These are phyloP conservation scores for Periplaneta americana DNA, from an alignment of 1,140 invertebrate species.

Conservation along the genomic window DNA sequence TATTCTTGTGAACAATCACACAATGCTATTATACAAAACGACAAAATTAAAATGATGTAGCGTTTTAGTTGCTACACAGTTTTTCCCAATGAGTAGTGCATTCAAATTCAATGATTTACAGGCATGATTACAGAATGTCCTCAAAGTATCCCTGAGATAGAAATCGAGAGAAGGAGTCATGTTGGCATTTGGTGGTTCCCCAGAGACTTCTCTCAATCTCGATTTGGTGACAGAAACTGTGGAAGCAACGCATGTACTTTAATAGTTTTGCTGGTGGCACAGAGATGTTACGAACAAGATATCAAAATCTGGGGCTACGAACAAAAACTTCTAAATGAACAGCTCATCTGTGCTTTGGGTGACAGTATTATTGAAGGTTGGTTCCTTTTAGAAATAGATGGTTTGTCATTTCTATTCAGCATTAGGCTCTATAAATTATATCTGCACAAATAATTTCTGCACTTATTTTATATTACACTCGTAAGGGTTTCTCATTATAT, in stretches of 20 bases:
- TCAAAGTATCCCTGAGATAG: not conserved
- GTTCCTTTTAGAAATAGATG: too few relatives aligned
- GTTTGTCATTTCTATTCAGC: not conserved
- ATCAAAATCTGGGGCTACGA: not conserved
- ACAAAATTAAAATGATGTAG: too few relatives aligned
- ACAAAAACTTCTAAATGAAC: not conserved
- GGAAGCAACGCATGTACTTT: slow-evolving; percentile 5
- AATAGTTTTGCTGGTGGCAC: not conserved
- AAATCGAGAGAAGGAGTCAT: not conserved
- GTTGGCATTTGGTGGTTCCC: slow-evolving; percentile 2
- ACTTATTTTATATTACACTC: not conserved
- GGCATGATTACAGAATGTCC: too few relatives aligned
- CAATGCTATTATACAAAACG: too few relatives aligned
- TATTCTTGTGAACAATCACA: too few relatives aligned
- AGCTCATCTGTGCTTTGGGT: not conserved
- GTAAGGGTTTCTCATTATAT: not conserved
- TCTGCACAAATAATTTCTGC: not conserved
- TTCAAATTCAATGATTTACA: too few relatives aligned
- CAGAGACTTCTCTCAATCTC: slow-evolving; percentile 1
- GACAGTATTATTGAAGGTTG: slow-evolving; percentile 4
- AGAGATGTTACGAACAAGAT: slow-evolving; percentile 6
- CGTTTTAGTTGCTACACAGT: too few relatives aligned
- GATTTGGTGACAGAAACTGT: not conserved
- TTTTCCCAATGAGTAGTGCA: too few relatives aligned
- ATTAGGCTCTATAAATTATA: not conserved